Evolutionary conservation across 2,888 invertebrate species (phyloP), one percentile per base, ranked within the genome.

Genomic region (Euproctis similis): DNA sequence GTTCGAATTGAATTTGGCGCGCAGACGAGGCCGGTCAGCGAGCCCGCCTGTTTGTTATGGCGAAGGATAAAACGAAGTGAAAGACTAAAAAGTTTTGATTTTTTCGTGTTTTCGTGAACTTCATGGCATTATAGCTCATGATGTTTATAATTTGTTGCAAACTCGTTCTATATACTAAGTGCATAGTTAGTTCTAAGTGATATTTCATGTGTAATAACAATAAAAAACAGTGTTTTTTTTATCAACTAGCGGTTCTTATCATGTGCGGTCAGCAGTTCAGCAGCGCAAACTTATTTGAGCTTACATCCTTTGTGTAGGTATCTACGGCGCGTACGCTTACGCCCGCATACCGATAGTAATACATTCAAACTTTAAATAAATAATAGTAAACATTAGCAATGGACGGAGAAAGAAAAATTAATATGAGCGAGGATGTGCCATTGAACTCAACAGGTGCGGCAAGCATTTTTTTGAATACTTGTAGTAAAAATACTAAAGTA

Each of bases 1-100:
- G n/a, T n/a, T n/a, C n/a, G n/a, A n/a, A n/a, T n/a, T n/a, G 70
- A 78, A 81, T 65, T 81, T 81, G 71, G 80, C 81, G 81, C 76
- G 71, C 59, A 39, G 46, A 42, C 14, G 32, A 41, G 28, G 33
- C 32, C 33, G 42, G 51, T 41, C 37, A 66, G 52, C 59, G 52
- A 61, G 57, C 62, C 66, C 68, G 61, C 67, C 59, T 58, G n/a
- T n/a, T n/a, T n/a, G 14, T 61, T 59, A 9, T 3, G 60, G 59
- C 56, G 31, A 40, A 60, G 46, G 53, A 53, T 50, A n/a, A 46
- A 46, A 34, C 43, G 26, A 46, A 50, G 35, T 35, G 44, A 51
- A 47, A 46, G 54, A 37, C 42, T 48, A 46, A 53, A 46, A 59
- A 64, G 56, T 58, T 46, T 59, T 50, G 48, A 48, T 56, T 55